Evolutionary conservation across 2,113 vertebrate species (phyloP).

Genomic region (Nyctereutes procyonoides): DNA sequence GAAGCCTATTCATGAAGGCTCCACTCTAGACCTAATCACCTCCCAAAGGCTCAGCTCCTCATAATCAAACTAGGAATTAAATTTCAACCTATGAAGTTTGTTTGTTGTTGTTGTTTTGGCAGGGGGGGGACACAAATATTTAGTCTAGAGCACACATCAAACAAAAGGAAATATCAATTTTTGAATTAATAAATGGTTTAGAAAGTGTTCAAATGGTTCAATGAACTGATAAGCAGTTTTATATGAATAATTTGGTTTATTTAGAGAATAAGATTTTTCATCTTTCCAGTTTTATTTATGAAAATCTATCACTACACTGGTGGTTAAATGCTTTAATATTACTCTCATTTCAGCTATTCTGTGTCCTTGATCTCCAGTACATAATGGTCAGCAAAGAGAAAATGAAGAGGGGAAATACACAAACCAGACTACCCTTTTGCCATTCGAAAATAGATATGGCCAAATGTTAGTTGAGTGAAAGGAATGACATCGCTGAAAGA

Average conservation of each 20-base stretch:
- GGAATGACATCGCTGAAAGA: neutral
- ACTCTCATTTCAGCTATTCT: neutral
- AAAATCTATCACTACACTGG: neutral
- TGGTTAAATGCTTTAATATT: neutral
- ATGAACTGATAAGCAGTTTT: neutral
- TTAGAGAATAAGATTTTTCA: conserved; percentile 21
- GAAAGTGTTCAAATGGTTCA: neutral
- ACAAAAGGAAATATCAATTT: neutral
- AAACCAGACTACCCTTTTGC: neutral
- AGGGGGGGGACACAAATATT: neutral
- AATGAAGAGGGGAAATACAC: neutral
- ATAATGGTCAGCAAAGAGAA: neutral
- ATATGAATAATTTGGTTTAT: neutral
- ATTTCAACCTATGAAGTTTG: neutral
- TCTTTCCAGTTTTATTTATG: neutral
- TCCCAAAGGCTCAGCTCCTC: neutral
- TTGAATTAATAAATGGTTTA: neutral
- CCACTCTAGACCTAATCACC: neutral
- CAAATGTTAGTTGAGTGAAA: neutral
- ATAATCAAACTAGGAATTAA: neutral
- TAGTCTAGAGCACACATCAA: neutral
- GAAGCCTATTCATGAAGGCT: neutral
- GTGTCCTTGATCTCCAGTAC: neutral
- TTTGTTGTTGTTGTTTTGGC: neutral
- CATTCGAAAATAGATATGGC: neutral